Base-by-base conservation (phyloP, 2,113 vertebrate genomes). In the Nansenia antarctica region DNA sequence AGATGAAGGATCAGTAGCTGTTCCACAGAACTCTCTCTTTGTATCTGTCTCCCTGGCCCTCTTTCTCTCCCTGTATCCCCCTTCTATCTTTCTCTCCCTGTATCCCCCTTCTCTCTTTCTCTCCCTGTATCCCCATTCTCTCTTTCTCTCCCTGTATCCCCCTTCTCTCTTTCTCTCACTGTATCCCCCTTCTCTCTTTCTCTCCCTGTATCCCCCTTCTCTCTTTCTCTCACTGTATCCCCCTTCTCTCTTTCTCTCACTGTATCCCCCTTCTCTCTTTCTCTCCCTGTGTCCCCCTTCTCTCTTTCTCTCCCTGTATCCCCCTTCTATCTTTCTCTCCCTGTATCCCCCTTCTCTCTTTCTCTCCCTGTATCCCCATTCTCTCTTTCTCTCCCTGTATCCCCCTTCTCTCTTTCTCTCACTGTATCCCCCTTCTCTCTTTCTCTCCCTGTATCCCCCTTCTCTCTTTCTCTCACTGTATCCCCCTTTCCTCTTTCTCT, bases 51-150 rank as follows among this genome's bases (percentile, higher is more conserved):
- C 77, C 69, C n/a, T 20, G 15, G 20, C n/a, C 18, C n/a, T 7
- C 45, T n/a, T 15, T 8, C 34, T 8, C n/a, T n/a, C n/a, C 79
- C 78, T 80, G 74, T 45, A 80, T 57, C 77, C n/a, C n/a, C n/a
- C n/a, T n/a, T 69, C n/a, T 20, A 15, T n/a, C n/a, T n/a, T 7
- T 7, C 45, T n/a, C 39, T 8, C 34, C 6, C n/a, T n/a, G n/a
- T n/a, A n/a, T n/a, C n/a, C n/a, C n/a, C n/a, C n/a, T 15, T 14
- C 39, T 5, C n/a, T n/a, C n/a, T n/a, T n/a, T n/a, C n/a, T n/a
- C n/a, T n/a, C n/a, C 79, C 78, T 80, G 74, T 45, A 80, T n/a
- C n/a, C n/a, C n/a, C n/a, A n/a, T n/a, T 57, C 77, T 69, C n/a
- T 20, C 45, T n/a, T 7, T n/a, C n/a, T 7, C 45, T n/a, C 39